These are phyloP conservation scores for Ethmia dodecea DNA, from an alignment of 2,888 invertebrate species.

Conservation along the genomic window DNA sequence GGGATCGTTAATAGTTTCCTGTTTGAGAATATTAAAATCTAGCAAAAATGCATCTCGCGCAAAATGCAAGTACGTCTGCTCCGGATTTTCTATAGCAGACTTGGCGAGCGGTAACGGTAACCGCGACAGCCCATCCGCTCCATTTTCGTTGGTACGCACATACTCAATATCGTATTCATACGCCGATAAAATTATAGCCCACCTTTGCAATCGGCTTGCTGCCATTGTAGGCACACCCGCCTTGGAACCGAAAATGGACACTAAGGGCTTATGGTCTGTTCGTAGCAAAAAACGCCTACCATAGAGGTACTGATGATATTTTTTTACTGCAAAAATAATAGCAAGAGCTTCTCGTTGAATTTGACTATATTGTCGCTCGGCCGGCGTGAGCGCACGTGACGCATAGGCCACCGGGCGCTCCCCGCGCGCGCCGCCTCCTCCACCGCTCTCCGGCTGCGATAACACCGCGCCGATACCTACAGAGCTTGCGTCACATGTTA, in stretches of 20 bases:
- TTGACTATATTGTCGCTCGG: conserved; percentile 13
- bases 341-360: conserved; percentile 17
- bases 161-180: conserved; percentile 17
- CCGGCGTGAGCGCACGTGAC: conserved; percentile 11
- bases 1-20: conserved; percentile 6
- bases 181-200: conserved; percentile 16
- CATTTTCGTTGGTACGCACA: conserved; percentile 13
- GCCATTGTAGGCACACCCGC: conserved; percentile 13
- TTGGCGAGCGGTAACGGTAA: background rate
- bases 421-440: background rate
- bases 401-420: conserved; percentile 15
- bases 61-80: conserved; percentile 8
- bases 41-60: conserved; percentile 11
- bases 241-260: conserved; percentile 8
- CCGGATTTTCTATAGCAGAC: conserved; percentile 4
- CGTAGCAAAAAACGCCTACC: conserved; percentile 6
- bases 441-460: conserved; percentile 7
- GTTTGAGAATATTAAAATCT: conserved; percentile 11
- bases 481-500: conserved; percentile 12
- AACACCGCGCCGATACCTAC: conserved; percentile 14
- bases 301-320: conserved; percentile 11
- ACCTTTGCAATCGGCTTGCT: conserved; percentile 17
- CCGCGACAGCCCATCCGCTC: conserved; percentile 13
- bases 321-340: conserved; percentile 12
- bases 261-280: conserved; percentile 11